phyloP scores from a whole-genome alignment of 2,113 vertebrate species.

The Kryptolebias marmoratus region DNA sequence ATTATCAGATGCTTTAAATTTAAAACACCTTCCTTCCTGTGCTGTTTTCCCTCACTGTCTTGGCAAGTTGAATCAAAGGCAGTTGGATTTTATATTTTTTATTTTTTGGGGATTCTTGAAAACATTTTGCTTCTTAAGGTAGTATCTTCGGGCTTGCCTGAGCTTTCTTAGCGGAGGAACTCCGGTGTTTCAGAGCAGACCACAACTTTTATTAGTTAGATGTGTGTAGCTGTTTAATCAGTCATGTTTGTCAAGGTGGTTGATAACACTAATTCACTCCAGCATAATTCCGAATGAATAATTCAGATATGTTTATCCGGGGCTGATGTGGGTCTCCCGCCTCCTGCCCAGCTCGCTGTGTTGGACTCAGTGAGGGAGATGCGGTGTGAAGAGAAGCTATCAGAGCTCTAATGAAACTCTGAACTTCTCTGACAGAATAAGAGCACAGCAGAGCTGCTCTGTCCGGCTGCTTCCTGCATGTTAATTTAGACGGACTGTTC shows the following conservation, averaged over 20 bases:
- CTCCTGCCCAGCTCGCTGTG: constrained; percentile 27
- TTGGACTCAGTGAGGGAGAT: constrained; percentile 30
- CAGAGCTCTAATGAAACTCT: constrained; percentile 56
- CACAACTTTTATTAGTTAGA: background rate
- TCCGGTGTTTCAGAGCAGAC: background rate
- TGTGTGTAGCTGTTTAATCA: background rate
- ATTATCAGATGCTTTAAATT: too few relatives aligned
- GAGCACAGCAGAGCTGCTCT: constrained; percentile 55
- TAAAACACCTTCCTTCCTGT: too few relatives aligned
- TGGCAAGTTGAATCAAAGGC: too few relatives aligned
- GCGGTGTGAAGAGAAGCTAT: constrained; percentile 35
- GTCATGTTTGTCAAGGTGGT: background rate
- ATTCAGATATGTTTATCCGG: constrained; percentile 1
- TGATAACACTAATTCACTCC: too few relatives aligned
- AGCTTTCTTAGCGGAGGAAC: background rate
- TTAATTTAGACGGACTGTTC: constrained; percentile 67
- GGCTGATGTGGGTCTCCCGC: background rate
- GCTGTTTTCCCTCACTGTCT: too few relatives aligned
- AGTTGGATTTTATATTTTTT: too few relatives aligned
- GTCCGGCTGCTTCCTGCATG: constrained; percentile 42
- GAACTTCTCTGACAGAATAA: constrained; percentile 64
- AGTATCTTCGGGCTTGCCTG: too few relatives aligned
- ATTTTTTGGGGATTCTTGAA: too few relatives aligned
- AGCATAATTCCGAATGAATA: background rate
- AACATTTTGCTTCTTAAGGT: too few relatives aligned